Evolutionary conservation across 2,113 vertebrate genomes (phyloP).

Genomic region (Pandion haliaetus): DNA sequence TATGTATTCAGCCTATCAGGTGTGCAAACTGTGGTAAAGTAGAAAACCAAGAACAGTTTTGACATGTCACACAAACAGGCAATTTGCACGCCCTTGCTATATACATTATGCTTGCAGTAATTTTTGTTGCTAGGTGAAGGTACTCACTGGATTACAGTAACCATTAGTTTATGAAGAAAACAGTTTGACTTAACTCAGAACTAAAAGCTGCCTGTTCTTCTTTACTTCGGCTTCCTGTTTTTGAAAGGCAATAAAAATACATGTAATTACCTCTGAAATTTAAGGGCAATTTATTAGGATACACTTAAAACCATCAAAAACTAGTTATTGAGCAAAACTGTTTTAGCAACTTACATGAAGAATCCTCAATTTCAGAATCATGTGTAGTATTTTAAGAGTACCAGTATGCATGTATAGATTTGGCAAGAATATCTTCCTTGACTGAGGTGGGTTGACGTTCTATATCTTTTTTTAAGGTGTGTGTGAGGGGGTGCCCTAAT

Average conservation of each 20-base stretch:
- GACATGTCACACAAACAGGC: background rate
- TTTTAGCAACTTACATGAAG: background rate
- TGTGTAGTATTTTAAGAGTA: background rate
- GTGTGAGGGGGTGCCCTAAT: rapidly evolving
- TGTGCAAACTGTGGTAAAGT: background rate
- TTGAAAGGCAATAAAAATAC: background rate
- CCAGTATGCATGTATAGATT: background rate
- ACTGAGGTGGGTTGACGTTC: background rate
- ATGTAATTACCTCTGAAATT: background rate
- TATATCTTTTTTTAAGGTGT: background rate
- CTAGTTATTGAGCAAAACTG: background rate
- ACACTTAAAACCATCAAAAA: background rate
- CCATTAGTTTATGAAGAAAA: background rate
- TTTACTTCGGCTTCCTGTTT: background rate
- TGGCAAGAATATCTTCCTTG: background rate
- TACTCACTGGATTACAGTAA: background rate
- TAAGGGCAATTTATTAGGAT: background rate
- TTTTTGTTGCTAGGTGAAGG: background rate
- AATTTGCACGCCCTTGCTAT: background rate
- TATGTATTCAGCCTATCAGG: background rate
- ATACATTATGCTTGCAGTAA: background rate
- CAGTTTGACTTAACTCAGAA: background rate
- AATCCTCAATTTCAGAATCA: background rate
- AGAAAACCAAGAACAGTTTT: background rate
- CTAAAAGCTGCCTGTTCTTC: background rate